Base-by-base conservation (phyloP, 1,140 invertebrate genomes). In the Hermatobates lingyangjiaoensis region DNA sequence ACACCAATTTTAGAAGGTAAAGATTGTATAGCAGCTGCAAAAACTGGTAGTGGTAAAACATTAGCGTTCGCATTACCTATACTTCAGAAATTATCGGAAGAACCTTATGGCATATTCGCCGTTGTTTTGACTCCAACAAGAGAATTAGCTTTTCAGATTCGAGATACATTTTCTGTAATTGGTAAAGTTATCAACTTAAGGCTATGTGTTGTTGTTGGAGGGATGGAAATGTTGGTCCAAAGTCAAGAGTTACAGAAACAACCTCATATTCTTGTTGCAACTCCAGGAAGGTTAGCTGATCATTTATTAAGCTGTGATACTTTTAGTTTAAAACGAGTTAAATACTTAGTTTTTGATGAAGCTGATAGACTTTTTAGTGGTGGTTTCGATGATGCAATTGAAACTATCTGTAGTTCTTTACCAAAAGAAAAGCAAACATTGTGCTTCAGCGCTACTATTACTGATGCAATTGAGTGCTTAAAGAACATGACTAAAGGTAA, bases 1-100 rank as follows among this genome's bases (percentile, higher is more conserved):
- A 79, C 83, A 30, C 66, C 74, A 27, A 90, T 95, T 58, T 66
- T 96, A 40, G 58, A 70, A 56, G 89, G 89, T 0, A 70, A 77
- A 60, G 88, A 97, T 72, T 84, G 90, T 50, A 91, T 98, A 61
- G 93, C 91, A 15, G 82, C 90, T 58, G 91, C 92, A 1, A 92
- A 96, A 72, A 98, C 95, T 28, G 95, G 94, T 21, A 95, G 90
- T 50, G 95, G 95, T 28, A 98, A 98, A 74, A 98, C 94, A 3
- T 79, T 94, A 60, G 87, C 93, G 0, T 98, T 97, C 77, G 90
- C 88, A 3, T 62, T 98, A 20, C 95, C 95, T 0, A 92, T 98
- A 61, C 65, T 98, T 46, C 88, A 98, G 65, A 78, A 81, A 57
- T 69, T 97, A 15, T 80, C 86, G 55, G 81, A 92, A 63, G 90